A percentile compares a stretch with the other conserved stretches of the same genome.
phyloP scores from a whole-genome alignment of 2,888 invertebrate species.

The Pristionchus fissidentatus region DNA sequence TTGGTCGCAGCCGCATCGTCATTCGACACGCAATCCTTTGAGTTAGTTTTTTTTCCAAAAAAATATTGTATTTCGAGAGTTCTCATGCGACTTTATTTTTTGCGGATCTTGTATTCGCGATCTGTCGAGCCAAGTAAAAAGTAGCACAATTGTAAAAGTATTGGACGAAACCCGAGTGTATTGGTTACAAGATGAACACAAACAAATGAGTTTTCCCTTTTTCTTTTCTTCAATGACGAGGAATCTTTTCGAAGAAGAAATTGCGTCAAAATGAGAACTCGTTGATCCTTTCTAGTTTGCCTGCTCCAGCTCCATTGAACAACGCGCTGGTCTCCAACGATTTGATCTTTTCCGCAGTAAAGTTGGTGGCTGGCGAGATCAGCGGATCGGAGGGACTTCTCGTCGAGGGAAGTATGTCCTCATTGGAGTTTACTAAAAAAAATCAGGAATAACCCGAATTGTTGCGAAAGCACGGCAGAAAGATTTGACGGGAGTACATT shows the following conservation, averaged over 20 bases:
- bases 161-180: too few species aligned
- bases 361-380: slow-evolving; percentile 7
- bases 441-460: too few species aligned
- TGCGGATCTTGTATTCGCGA: too few species aligned
- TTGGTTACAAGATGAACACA: too few species aligned
- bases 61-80: too few species aligned
- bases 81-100: too few species aligned
- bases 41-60: not conserved
- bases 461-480: too few species aligned
- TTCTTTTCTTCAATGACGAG: not conserved
- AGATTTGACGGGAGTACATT: not conserved
- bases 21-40: not conserved
- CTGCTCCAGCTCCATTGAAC: not conserved
- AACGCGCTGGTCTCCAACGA: not conserved
- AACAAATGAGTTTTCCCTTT: too few species aligned
- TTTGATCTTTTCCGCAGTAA: not conserved
- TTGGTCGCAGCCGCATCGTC: slow-evolving; percentile 4
- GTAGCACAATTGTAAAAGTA: too few species aligned
- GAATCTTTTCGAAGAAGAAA: not conserved
- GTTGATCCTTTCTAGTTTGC: not conserved
- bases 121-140: too few species aligned
- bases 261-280: too few species aligned
- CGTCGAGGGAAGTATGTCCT: not conserved
- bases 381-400: slow-evolving; percentile 5
- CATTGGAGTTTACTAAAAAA: too few species aligned